Evolutionary conservation across 2,888 invertebrate species (phyloP).

Genomic region (Andrena fulva): DNA sequence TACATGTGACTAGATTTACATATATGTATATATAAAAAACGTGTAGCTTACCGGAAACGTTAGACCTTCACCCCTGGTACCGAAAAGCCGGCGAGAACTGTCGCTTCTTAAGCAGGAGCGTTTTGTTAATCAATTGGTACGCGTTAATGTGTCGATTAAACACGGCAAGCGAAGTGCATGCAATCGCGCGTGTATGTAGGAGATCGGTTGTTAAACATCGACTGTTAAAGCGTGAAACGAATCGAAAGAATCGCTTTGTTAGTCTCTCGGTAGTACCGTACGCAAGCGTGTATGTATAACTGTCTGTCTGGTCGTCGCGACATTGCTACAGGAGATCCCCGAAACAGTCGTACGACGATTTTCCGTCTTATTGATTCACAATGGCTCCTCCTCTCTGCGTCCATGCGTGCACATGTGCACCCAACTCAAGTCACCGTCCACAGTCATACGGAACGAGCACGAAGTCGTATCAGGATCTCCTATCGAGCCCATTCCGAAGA

Average conservation of each 20-base stretch:
- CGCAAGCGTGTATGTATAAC: conserved; percentile 36
- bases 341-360: conserved; percentile 28
- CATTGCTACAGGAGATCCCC: neutral
- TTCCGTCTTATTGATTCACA: conserved; percentile 79
- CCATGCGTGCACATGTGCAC: conserved; percentile 80
- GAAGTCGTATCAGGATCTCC: neutral
- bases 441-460: conserved; percentile 4
- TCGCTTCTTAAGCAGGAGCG: conserved; percentile 74
- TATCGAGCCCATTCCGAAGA: neutral
- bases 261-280: conserved; percentile 38
- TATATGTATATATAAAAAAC: conserved; percentile 57
- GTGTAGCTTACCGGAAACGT: conserved; percentile 80
- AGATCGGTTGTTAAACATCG: conserved; percentile 31
- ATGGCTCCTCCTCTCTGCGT: conserved; percentile 79
- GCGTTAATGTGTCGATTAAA: conserved; percentile 26
- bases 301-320: conserved; percentile 17
- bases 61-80: conserved; percentile 82
- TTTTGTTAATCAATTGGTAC: conserved; percentile 79
- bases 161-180: conserved; percentile 34
- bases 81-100: conserved; percentile 76
- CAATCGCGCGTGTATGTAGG: conserved; percentile 7
- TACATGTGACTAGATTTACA: conserved; percentile 45
- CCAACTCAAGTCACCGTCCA: conserved; percentile 77
- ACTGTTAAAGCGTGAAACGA: conserved; percentile 37
- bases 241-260: conserved; percentile 36